A percentile compares a stretch with the other conserved stretches of the same genome.
Evolutionary conservation across 1,140 invertebrate species (phyloP).

Genomic region (Drosophila repletoides): DNA sequence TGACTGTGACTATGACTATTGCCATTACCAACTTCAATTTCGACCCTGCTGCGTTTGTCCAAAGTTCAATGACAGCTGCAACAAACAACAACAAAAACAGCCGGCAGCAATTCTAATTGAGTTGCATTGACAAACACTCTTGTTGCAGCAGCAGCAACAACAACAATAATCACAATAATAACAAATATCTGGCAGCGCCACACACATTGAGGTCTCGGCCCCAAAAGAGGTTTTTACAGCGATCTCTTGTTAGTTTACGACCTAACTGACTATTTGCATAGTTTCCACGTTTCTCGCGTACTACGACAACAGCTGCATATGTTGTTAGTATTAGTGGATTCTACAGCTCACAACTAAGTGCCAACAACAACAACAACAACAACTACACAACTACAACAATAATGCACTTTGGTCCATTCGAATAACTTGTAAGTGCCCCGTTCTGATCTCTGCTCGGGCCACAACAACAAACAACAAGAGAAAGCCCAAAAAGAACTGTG

Average conservation of each 20-base stretch:
- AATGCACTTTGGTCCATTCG: constrained; percentile 21
- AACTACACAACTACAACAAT: background rate
- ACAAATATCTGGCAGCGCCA: constrained; percentile 3
- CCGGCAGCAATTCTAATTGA: constrained; percentile 55
- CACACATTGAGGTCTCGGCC: constrained; percentile 32
- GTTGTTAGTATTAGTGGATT: too few relatives aligned
- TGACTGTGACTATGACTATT: constrained; percentile 42
- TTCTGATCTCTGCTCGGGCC: too few relatives aligned
- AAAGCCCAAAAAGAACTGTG: constrained; percentile 6
- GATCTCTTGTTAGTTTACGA: constrained; percentile 61
- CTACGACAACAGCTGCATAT: too few relatives aligned
- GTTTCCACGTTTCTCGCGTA: constrained; percentile 21
- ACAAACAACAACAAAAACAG: constrained; percentile 16
- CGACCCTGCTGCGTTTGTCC: constrained; percentile 15
- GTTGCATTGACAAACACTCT: constrained; percentile 39
- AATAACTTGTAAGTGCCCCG: too few relatives aligned
- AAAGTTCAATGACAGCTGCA: constrained; percentile 72
- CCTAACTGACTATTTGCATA: constrained; percentile 59
- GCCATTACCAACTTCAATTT: constrained; percentile 42
- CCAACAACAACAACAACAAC: constrained; percentile 18
- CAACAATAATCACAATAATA: too few relatives aligned
- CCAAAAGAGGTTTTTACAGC: constrained; percentile 16
- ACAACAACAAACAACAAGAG: background rate
- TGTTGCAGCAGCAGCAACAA: too few relatives aligned
- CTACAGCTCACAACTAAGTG: constrained; percentile 38